Evolutionary conservation across 2,888 invertebrate species (phyloP).

Genomic region (Phengaris arion): DNA sequence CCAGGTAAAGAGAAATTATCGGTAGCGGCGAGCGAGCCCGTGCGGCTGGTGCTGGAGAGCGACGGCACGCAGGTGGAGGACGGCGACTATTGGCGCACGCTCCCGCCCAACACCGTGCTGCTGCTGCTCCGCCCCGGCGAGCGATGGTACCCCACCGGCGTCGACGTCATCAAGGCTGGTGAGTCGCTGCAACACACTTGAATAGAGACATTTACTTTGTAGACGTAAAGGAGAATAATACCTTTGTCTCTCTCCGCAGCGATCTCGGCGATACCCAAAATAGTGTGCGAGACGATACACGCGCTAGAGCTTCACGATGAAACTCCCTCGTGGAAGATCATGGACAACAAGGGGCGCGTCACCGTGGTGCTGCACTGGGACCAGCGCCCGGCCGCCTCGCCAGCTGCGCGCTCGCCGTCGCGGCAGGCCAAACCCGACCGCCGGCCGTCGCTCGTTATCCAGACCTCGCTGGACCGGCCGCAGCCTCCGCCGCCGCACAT

Average conservation of each 20-base stretch:
- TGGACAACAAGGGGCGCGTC: slow-evolving; percentile 98
- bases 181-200: slow-evolving; percentile 45
- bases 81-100: slow-evolving; percentile 96
- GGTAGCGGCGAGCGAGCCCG: slow-evolving; percentile 91
- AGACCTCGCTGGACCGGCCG: slow-evolving; percentile 86
- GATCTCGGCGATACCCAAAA: slow-evolving; percentile 96
- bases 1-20: slow-evolving; percentile 93
- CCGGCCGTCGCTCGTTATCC: slow-evolving; percentile 86
- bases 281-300: slow-evolving; percentile 98
- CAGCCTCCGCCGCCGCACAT: slow-evolving; percentile 89
- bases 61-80: slow-evolving; percentile 98
- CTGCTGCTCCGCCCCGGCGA: slow-evolving; percentile 93
- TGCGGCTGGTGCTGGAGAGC: slow-evolving; percentile 93
- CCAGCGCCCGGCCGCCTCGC: slow-evolving; percentile 87
- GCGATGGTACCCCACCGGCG: slow-evolving; percentile 95
- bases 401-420: slow-evolving; percentile 78
- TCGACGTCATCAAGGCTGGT: slow-evolving; percentile 97
- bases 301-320: slow-evolving; percentile 97
- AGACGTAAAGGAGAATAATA: neutral
- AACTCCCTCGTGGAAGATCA: slow-evolving; percentile 98
- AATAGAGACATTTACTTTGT: neutral
- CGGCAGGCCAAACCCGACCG: slow-evolving; percentile 76
- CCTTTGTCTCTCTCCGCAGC: slow-evolving; percentile 72
- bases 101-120: slow-evolving; percentile 94
- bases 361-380: slow-evolving; percentile 98